Evolutionary conservation across 2,113 vertebrate species (phyloP).

Genomic region (Ciconia boyciana): DNA sequence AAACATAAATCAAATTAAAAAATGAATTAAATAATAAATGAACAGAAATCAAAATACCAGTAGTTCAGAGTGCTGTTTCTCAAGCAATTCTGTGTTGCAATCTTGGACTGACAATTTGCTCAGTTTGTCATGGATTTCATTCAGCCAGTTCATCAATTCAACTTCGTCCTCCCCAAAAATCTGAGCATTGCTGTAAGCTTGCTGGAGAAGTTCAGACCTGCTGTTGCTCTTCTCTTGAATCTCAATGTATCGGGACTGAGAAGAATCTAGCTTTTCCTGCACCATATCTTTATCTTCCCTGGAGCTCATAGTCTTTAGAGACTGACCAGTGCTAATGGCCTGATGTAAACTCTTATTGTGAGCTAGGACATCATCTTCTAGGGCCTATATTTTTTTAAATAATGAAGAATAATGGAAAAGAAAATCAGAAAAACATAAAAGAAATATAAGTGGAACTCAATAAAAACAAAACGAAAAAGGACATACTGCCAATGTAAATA

Average conservation of each 20-base stretch:
- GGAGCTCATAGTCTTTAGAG: slow-evolving; percentile 88
- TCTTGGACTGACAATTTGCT: slow-evolving; percentile 84
- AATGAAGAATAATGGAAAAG: slow-evolving; percentile 54
- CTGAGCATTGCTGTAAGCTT: slow-evolving; percentile 92
- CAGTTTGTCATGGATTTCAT: slow-evolving; percentile 84
- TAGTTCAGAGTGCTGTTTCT: slow-evolving; percentile 87
- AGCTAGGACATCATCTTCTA: slow-evolving; percentile 91
- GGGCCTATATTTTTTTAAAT: slow-evolving; percentile 76
- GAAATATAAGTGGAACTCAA: slow-evolving; percentile 57
- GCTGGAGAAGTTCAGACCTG: slow-evolving; percentile 88
- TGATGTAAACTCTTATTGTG: slow-evolving; percentile 90
- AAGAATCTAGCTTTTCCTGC: slow-evolving; percentile 89
- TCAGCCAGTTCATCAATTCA: slow-evolving; percentile 96
- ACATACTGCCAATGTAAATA: slow-evolving; percentile 16
- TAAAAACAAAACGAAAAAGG: not conserved
- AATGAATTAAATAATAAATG: slow-evolving; percentile 51
- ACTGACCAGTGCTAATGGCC: slow-evolving; percentile 89
- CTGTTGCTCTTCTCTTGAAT: slow-evolving; percentile 89
- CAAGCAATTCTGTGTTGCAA: slow-evolving; percentile 80
- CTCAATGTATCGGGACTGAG: slow-evolving; percentile 87
- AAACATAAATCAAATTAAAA: slow-evolving; percentile 24
- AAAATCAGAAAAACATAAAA: slow-evolving; percentile 69
- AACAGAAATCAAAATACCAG: slow-evolving; percentile 84
- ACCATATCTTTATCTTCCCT: slow-evolving; percentile 94
- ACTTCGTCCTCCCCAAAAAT: slow-evolving; percentile 97